Conservation (phyloP, 2,797 vertebrate genomes). For the Argyrosomus regius region DNA sequence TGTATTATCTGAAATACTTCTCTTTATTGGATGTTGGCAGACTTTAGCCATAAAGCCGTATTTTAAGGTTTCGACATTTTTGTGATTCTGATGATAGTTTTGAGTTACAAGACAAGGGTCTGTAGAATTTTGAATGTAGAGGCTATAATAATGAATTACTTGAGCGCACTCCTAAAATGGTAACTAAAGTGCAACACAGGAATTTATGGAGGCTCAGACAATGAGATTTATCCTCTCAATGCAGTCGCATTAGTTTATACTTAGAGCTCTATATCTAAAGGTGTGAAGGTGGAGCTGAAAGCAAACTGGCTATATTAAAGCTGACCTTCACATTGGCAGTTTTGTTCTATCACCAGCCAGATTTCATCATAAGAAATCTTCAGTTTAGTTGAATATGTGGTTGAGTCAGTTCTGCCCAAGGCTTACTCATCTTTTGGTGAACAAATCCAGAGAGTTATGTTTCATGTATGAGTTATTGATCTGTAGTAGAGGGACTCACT, state of each 20-base stretch:
- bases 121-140: slow-evolving; percentile 48
- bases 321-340: slow-evolving; percentile 49
- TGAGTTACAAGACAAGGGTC: slow-evolving; percentile 42
- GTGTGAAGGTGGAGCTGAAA: slow-evolving; percentile 44
- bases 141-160: slow-evolving; percentile 63
- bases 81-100: slow-evolving; percentile 52
- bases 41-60: slow-evolving; percentile 49
- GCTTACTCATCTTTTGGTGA: slow-evolving; percentile 20
- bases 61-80: slow-evolving; percentile 58
- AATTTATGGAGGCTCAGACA: slow-evolving; percentile 49
- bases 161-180: slow-evolving; percentile 41
- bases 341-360: slow-evolving; percentile 31
- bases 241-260: slow-evolving; percentile 47
- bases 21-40: slow-evolving; percentile 61
- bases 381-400: slow-evolving; percentile 21
- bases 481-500: neutral
- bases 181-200: slow-evolving; percentile 45
- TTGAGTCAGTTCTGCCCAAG: slow-evolving; percentile 34
- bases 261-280: slow-evolving; percentile 39
- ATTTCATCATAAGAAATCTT: slow-evolving; percentile 43
- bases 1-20: slow-evolving; percentile 47
- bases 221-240: slow-evolving; percentile 50
- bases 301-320: slow-evolving; percentile 27
- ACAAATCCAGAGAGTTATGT: slow-evolving; percentile 13
- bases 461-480: slow-evolving; percentile 26